phyloP scores from a whole-genome alignment of 2,113 vertebrate genomes.

The Semicossyphus pulcher region DNA sequence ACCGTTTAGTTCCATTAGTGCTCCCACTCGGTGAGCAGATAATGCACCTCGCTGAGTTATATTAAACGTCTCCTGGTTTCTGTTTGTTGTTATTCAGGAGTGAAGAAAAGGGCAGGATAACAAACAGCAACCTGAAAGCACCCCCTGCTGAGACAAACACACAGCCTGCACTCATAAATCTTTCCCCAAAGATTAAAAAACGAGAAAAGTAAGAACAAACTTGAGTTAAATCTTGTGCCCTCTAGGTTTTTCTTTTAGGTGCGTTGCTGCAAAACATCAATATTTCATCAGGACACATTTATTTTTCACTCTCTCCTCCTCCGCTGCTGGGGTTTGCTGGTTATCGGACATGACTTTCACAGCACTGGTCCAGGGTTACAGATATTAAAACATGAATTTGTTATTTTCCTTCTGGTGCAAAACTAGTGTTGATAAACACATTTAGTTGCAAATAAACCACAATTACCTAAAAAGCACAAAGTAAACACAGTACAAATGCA shows the following conservation, averaged over 20 bases:
- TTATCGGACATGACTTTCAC: slow-evolving; percentile 21
- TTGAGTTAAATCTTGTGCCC: slow-evolving; percentile 30
- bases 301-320: slow-evolving; percentile 47
- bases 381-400: background rate
- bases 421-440: background rate
- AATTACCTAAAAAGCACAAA: too few relatives aligned
- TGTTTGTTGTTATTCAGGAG: slow-evolving; percentile 17
- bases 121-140: background rate
- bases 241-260: slow-evolving; percentile 11
- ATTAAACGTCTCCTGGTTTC: slow-evolving; percentile 19
- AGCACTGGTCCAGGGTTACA: slow-evolving; percentile 27
- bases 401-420: background rate
- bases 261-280: slow-evolving; percentile 44
- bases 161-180: slow-evolving; percentile 35
- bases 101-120: slow-evolving; percentile 15
- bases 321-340: slow-evolving; percentile 3
- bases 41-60: slow-evolving; percentile 7
- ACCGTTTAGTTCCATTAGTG: background rate
- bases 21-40: background rate
- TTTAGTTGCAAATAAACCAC: background rate
- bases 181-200: slow-evolving; percentile 4
- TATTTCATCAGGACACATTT: slow-evolving; percentile 64
- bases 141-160: slow-evolving; percentile 17
- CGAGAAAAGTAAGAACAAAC: slow-evolving; percentile 26
- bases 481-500: too few relatives aligned